Base-by-base conservation (phyloP, 2,797 vertebrate genomes). In the Scolopax rusticola region DNA sequence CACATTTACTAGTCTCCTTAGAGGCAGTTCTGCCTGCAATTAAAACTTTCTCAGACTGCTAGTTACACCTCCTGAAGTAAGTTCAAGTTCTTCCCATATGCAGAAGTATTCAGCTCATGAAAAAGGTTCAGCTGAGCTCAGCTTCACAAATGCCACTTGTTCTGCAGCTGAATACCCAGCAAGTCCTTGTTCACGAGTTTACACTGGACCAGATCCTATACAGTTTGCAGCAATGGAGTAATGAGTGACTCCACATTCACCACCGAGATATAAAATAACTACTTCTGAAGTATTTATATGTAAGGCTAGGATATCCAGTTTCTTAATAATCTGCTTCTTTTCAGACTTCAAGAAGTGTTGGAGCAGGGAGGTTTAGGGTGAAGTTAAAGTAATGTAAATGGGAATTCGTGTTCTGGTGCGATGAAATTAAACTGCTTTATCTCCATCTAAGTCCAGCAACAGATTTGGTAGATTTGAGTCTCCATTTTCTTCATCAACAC, bases 31-130 rank as follows among this genome's bases (percentile, higher is more conserved):
- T 92, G 51, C 33, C 40, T 69, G 40, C 59, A 92, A 23, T 78
- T 92, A 81, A 92, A 95, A 76, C 67, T 88, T 92, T 90, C 79
- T 94, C n/a, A 68, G 67, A 56, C 45, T 85, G 24, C 73, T 94
- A 57, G 41, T 90, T 91, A 54, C 38, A 84, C 40, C 43, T 79
- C 45, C 65, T 61, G 57, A 75, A 83, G 38, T 45, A 82, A 91
- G 54, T 24, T 60, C 47, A 91, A 84, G 64, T 91, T 94, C 57
- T 68, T 93, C 60, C 68, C 54, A 33, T 21, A 12, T 94, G 80
- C 60, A 86, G 6, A 96, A 96, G 38, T 70, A 65, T 83, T 94
- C 83, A 89, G 54, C 32, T 89, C 8, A 0, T 91, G 71, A 84
- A 80, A 79, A 83, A 76, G 20, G 32, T 67, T 90, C 13, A 0